Base-by-base conservation (phyloP, 1,140 invertebrate genomes). In the Lutraria rhynchaena region DNA sequence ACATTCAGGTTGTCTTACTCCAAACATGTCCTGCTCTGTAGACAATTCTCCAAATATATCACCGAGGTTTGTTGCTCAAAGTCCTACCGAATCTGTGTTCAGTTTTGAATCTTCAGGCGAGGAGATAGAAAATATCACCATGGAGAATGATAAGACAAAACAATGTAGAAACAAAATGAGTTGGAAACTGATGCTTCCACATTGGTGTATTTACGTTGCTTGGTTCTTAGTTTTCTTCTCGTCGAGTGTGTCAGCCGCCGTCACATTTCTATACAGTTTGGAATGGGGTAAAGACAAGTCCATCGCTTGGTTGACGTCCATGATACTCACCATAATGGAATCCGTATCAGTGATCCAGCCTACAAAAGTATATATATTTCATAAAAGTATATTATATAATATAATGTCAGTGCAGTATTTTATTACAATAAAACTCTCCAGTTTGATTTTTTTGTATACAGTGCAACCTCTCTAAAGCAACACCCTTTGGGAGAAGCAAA, bases 201-300 rank as follows among this genome's bases (percentile, higher is more conserved):
- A 81, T 71, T 86, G 86, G 84, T 86, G 86, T 57, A 67, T 82
- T 5, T 88, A 87, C 67, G 53, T 89, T 15, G 87, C 80, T 24
- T 89, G 87, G 87, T 15, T 80, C 13, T 46, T 89, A 33, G 84
- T 89, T 22, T 78, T 89, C 24, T 19, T 85, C 7, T 63, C 82
- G 19, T 67, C 80, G 17, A 69, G 44, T n/a, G 78, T 85, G 4
- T 87, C 86, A 1, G 76, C 81, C 1, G 87, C 86, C 73, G 83
- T 89, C 53, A 88, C 85, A 17, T 81, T 89, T 31, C 76, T 86
- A 51, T 89, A 88, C 83, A 89, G 87, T 83, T 82, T 89, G 80
- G 69, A 89, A 60, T 89, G 86, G 85, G 88, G 88, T 5, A 69
- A 70, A 41, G 85, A 87, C 24, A 88, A 87, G 69, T 87, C 87